Percentiles rank a stretch among this genome's conserved stretches.
These are phyloP conservation scores for Leptinotarsa defecta DNA, from an alignment of 1,140 invertebrate species.

Conservation along the genomic window DNA sequence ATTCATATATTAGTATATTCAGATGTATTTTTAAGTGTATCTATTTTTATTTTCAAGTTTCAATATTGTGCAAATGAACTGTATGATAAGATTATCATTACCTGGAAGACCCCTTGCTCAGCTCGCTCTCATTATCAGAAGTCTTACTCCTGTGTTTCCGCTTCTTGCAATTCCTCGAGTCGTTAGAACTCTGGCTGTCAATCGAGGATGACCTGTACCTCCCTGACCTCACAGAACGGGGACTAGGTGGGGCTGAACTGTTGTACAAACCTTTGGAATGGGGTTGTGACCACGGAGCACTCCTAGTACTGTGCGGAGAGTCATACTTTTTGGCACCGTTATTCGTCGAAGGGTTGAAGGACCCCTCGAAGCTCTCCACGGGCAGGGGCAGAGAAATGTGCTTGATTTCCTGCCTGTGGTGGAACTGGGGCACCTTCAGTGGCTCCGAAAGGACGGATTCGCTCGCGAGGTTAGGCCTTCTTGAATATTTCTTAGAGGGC, in stretches of 20 bases:
- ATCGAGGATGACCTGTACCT: slow-evolving; percentile 67
- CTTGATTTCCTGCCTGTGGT: slow-evolving; percentile 61
- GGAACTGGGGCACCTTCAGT: slow-evolving; percentile 38
- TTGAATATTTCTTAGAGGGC: slow-evolving; percentile 84
- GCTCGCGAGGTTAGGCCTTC: slow-evolving; percentile 22
- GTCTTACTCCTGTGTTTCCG: slow-evolving; percentile 70
- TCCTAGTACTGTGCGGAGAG: slow-evolving; percentile 79
- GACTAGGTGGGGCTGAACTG: slow-evolving; percentile 66
- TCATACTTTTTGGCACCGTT: slow-evolving; percentile 59
- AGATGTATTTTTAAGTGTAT: too few species aligned
- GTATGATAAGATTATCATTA: too few species aligned
- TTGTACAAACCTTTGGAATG: slow-evolving; percentile 73
- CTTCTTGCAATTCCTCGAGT: slow-evolving; percentile 68
- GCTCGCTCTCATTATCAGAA: slow-evolving; percentile 87
- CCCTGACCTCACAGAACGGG: slow-evolving; percentile 71
- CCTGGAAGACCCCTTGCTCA: slow-evolving; percentile 75
- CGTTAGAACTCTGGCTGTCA: slow-evolving; percentile 84
- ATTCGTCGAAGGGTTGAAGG: slow-evolving; percentile 29
- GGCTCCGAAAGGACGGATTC: slow-evolving; percentile 16
- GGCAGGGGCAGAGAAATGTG: slow-evolving; percentile 66
- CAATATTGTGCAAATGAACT: too few species aligned
- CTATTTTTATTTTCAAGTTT: too few species aligned
- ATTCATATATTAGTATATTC: too few species aligned
- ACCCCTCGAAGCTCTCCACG: slow-evolving; percentile 54
- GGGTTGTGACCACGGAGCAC: slow-evolving; percentile 79